Evolutionary conservation across 2,797 vertebrate genomes (phyloP), one percentile per base, ranked within the genome.

Genomic region (Liparis tanakae): DNA sequence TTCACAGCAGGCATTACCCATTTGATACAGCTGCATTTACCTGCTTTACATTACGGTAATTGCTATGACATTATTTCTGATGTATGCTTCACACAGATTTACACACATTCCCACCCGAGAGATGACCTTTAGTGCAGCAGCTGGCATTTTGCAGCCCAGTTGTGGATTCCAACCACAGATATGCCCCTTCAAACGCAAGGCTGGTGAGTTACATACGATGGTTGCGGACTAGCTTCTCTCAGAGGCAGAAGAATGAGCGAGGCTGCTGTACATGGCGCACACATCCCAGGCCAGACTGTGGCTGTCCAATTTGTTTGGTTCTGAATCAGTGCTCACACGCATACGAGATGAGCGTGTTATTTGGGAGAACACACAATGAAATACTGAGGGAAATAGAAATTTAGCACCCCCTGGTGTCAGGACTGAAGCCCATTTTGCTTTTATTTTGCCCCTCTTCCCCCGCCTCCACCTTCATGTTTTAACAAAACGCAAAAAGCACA

Each of bases 401-500:
- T 86, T 64, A 88, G 89, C 91, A 88, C 91, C 92, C 87, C 90
- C 92, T 92, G 81, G 85, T 89, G 92, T 87, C 70, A 67, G 77
- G 55, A 85, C 25, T 14, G 14, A 62, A 67, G 22, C 46, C 37
- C 20, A 56, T 43, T 18, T 66, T 67, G 7, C 51, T 60, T 22
- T 48, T 50, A 15, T 70, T 53, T 18, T 55, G 44, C 55, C 25
- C 25, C 25, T 4, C 25, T 46, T 76, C 67, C 74, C 39, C 33
- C n/a, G 25, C 25, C 25, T 30, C 25, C 25, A 30, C 33, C 14
- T 55, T 67, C 61, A 55, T n/a, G 22, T 51, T 79, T 58, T 10
- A 37, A 69, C 15, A 5, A 39, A 70, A 30, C 46, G 46, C 48
- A 74, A 62, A 48, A 36, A 30, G 14, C 41, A 71, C 48, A 64